Evolutionary conservation across 2,888 invertebrate species (phyloP).

Genomic region (Tanytarsus gracilentus): DNA sequence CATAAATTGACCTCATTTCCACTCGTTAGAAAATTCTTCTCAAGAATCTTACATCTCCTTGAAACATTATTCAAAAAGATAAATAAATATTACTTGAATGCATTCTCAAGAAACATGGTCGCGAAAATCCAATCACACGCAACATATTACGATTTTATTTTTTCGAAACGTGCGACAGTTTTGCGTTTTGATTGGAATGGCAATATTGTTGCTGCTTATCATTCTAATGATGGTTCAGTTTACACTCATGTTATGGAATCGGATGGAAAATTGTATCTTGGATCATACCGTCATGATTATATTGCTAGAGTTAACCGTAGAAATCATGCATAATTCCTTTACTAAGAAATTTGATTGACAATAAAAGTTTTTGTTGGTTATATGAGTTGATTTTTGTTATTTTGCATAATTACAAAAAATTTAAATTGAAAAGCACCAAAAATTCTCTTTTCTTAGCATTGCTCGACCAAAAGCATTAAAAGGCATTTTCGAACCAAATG

Average conservation of each 20-base stretch:
- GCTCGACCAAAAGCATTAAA: slow-evolving; percentile 47
- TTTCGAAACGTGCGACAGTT: slow-evolving; percentile 48
- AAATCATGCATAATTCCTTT: neutral
- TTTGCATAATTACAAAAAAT: too few relatives aligned
- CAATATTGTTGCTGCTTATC: slow-evolving; percentile 58
- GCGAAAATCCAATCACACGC: slow-evolving; percentile 55
- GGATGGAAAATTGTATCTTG: slow-evolving; percentile 57
- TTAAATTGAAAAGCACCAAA: too few relatives aligned
- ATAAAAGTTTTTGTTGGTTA: neutral
- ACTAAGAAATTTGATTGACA: neutral
- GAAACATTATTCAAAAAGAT: slow-evolving; percentile 56
- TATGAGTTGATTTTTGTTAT: too few relatives aligned
- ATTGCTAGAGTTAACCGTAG: slow-evolving; percentile 48
- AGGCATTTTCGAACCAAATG: slow-evolving; percentile 53
- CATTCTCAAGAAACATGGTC: slow-evolving; percentile 51
- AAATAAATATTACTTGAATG: slow-evolving; percentile 56
- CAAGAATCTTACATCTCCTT: slow-evolving; percentile 50
- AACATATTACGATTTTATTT: slow-evolving; percentile 41
- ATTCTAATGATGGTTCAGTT: slow-evolving; percentile 51
- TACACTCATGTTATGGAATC: slow-evolving; percentile 57
- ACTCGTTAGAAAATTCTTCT: slow-evolving; percentile 54
- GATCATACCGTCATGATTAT: slow-evolving; percentile 58
- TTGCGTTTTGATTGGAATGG: slow-evolving; percentile 63
- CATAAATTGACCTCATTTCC: slow-evolving; percentile 55
- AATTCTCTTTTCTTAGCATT: slow-evolving; percentile 40